Conservation (phyloP, 1,140 invertebrate genomes). For the Mercenaria mercenaria region DNA sequence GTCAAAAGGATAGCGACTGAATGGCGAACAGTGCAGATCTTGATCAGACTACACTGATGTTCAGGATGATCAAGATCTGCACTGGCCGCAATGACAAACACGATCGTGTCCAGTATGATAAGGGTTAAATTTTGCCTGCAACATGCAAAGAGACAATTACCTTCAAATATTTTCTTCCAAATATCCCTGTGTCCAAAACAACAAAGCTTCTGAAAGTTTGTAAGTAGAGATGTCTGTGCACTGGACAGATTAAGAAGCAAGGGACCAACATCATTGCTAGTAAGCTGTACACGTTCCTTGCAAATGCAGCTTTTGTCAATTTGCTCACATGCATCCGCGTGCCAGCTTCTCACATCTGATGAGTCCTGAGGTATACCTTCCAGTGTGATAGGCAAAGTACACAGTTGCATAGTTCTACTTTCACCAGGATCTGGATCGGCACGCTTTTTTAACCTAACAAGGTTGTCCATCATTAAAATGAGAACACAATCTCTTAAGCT, state of each 20-base stretch:
- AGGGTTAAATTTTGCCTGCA: too few species aligned
- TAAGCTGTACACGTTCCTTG: not conserved
- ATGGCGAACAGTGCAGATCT: too few species aligned
- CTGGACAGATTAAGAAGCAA: not conserved
- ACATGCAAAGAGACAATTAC: too few species aligned
- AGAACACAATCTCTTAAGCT: constrained; percentile 8
- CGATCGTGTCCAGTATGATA: too few species aligned
- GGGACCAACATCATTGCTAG: not conserved
- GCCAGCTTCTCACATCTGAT: not conserved
- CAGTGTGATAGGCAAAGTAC: constrained; percentile 44
- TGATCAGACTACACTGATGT: too few species aligned
- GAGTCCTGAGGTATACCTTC: constrained; percentile 19
- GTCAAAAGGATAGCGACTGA: too few species aligned
- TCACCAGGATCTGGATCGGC: constrained; percentile 39
- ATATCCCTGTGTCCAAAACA: not conserved
- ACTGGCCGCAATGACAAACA: too few species aligned
- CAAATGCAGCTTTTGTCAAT: not conserved
- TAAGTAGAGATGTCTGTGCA: not conserved
- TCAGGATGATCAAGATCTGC: too few species aligned
- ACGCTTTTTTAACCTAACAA: constrained; percentile 45
- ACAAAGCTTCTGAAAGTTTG: not conserved
- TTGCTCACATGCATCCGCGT: not conserved
- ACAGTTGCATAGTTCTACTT: constrained; percentile 37
- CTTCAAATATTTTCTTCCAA: not conserved
- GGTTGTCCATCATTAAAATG: constrained; percentile 53